Conservation (phyloP, 2,113 vertebrate genomes). For the Tautogolabrus adspersus region DNA sequence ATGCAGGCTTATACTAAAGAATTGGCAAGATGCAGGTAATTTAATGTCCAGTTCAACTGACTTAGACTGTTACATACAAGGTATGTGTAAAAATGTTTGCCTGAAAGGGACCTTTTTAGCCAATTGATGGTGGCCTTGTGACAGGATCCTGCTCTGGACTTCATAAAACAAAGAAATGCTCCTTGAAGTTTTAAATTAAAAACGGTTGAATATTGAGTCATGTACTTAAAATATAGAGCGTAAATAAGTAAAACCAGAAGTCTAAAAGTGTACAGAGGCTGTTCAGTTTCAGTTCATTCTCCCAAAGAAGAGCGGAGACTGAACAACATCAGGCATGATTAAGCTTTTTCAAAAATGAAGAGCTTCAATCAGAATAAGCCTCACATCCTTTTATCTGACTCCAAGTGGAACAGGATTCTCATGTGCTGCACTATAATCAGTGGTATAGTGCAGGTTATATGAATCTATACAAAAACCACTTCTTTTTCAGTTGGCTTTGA, state of each 20-base stretch:
- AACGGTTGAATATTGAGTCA: too few species aligned
- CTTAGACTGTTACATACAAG: too few species aligned
- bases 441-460: neutral
- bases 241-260: neutral
- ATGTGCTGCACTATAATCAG: neutral
- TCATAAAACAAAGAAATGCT: too few species aligned
- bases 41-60: too few species aligned
- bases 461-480: neutral
- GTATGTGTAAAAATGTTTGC: too few species aligned
- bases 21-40: too few species aligned
- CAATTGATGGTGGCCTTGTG: too few species aligned
- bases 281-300: neutral
- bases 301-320: neutral
- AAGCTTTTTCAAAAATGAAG: neutral
- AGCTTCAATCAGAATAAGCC: conserved; percentile 35
- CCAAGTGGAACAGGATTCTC: conserved; percentile 2
- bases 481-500: conserved; percentile 1
- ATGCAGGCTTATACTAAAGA: too few species aligned
- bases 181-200: too few species aligned
- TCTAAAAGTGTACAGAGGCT: neutral
- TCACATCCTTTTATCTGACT: neutral
- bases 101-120: too few species aligned
- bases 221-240: too few species aligned
- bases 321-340: neutral
- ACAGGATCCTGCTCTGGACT: too few species aligned